These are phyloP conservation scores for Aelia acuminata DNA, from an alignment of 2,888 invertebrate species.

Conservation along the genomic window DNA sequence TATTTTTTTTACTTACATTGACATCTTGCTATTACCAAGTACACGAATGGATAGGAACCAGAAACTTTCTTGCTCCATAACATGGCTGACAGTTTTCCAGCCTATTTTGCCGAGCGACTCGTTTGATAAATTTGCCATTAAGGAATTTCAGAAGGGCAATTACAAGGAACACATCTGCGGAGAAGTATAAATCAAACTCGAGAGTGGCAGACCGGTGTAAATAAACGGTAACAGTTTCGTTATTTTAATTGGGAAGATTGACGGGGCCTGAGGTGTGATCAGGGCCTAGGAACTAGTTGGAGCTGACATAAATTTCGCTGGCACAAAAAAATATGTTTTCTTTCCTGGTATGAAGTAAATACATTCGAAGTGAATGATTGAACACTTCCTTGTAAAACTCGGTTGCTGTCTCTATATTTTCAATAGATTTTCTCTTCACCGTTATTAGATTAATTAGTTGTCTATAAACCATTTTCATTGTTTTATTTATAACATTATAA, in stretches of 20 bases:
- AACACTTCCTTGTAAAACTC: background rate
- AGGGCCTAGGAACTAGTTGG: background rate
- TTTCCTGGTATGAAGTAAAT: background rate
- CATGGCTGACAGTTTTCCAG: too few relatives aligned
- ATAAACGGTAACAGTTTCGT: conserved; percentile 1
- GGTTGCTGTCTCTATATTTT: background rate
- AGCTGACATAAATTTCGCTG: background rate
- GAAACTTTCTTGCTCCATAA: background rate
- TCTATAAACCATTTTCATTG: background rate
- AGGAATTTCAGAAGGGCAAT: background rate
- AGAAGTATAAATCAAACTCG: background rate
- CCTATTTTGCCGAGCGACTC: background rate
- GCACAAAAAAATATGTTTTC: background rate
- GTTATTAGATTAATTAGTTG: background rate
- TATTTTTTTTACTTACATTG: too few relatives aligned
- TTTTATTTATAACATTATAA: too few relatives aligned
- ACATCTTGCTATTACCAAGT: too few relatives aligned
- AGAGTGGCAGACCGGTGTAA: background rate
- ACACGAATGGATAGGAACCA: too few relatives aligned
- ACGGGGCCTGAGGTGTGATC: background rate
- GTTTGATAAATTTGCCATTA: background rate
- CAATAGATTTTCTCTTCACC: background rate
- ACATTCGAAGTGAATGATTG: background rate
- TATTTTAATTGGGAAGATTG: conserved; percentile 10
- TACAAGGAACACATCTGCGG: background rate